Evolutionary conservation across 1,140 invertebrate species (phyloP), one percentile per base, ranked within the genome.

Genomic region (Dreissena rostriformis): DNA sequence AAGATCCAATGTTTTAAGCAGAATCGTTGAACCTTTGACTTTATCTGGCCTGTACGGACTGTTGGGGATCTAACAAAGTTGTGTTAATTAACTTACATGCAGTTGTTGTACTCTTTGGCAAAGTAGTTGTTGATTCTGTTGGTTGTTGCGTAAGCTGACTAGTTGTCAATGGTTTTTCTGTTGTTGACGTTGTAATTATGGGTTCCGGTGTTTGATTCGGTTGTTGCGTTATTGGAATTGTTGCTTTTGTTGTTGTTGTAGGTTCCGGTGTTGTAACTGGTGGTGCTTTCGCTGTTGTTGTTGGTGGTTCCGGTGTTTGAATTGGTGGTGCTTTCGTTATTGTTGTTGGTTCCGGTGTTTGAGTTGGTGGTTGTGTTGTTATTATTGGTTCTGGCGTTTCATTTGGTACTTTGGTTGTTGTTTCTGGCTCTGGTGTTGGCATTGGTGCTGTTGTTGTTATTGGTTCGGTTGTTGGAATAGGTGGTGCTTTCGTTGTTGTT

Each of bases 1-100:
- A 39, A 39, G 8, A 39, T 39, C 39, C 39, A 39, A 39, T 5
- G 39, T 39, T 39, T 39, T 39, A 39, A 39, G 39, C 39, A 39
- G 8, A 39, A 39, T 39, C 39, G 2, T 39, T 8, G 39, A 39
- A 39, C 39, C 8, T 39, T 39, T 39, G 2, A 5, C 39, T 39
- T 8, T 39, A 5, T 39, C 39, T 39, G 2, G 39, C 8, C 39
- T 39, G 8, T 39, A 39, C 39, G 39, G 39, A 39, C 2, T 39
- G 39, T 8, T 39, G 39, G n/a, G 39, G 39, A 39, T 39, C 39
- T 39, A 39, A 39, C 39, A 39, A 39, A 39, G 39, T 8, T 2
- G 39, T 39, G 39, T 39, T 8, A 39, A 39, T 39, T 5, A 19
- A 53, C 77, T 66, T 79, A 79, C 77, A 70, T 79, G 77, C 77